Evolutionary conservation across 1,140 invertebrate genomes (phyloP).

Genomic region (Radopholus similis): DNA sequence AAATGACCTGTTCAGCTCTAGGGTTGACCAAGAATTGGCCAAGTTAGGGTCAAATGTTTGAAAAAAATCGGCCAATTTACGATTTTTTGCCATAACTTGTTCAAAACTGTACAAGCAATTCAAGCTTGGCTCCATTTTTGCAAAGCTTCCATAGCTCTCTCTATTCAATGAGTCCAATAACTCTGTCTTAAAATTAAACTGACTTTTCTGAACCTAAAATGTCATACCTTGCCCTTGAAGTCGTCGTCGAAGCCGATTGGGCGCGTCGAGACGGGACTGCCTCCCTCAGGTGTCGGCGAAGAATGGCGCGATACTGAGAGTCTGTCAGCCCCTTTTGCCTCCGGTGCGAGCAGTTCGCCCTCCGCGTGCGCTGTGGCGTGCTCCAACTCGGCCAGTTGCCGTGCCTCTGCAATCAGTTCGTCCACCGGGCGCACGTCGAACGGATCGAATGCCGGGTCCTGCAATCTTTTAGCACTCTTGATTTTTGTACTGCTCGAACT

Average conservation of each 20-base stretch:
- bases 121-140: not conserved
- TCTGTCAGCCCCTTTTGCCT: not conserved
- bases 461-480: slow-evolving; percentile 6
- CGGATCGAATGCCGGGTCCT: slow-evolving; percentile 48
- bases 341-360: slow-evolving; percentile 15
- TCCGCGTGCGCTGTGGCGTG: slow-evolving; percentile 16
- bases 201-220: not conserved
- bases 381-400: slow-evolving; percentile 45
- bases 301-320: slow-evolving; percentile 32
- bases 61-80: not conserved
- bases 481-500: too few relatives aligned
- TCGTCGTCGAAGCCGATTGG: slow-evolving; percentile 58
- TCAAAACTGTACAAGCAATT: not conserved
- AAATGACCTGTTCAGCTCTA: not conserved
- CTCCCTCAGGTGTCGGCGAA: slow-evolving; percentile 57
- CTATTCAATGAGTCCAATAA: not conserved
- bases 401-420: slow-evolving; percentile 56
- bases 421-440: slow-evolving; percentile 54
- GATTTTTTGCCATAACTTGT: too few relatives aligned
- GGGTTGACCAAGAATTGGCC: too few relatives aligned
- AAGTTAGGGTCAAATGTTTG: too few relatives aligned
- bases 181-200: not conserved
- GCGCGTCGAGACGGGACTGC: slow-evolving; percentile 45
- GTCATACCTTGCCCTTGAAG: slow-evolving; percentile 42
- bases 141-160: not conserved